A percentile compares a stretch with the other conserved stretches of the same genome.
Evolutionary conservation across 1,140 invertebrate genomes (phyloP).

Genomic region (Drosophila asahinai): DNA sequence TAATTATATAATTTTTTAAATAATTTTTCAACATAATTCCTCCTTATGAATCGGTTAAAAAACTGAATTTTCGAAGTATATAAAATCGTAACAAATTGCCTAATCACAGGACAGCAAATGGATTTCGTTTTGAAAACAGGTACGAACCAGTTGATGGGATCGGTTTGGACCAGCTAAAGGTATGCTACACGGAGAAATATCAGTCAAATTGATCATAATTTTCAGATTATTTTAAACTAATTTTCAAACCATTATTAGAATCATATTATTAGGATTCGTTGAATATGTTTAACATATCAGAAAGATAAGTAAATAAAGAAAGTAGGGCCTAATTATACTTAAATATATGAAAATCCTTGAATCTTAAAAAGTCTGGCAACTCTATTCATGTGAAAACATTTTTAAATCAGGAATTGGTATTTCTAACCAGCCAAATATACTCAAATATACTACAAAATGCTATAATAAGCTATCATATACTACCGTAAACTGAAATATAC

Average conservation of each 20-base stretch:
- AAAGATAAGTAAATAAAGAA: no score
- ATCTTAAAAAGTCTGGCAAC: no score
- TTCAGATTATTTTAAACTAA: no score
- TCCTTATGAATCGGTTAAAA: constrained; percentile 1
- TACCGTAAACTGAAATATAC: neutral
- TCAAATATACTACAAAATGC: neutral
- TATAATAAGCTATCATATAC: neutral
- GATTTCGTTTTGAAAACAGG: constrained; percentile 11
- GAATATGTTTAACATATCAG: no score
- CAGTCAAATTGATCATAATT: neutral
- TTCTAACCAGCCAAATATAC: no score
- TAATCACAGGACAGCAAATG: constrained; percentile 11
- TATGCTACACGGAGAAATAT: neutral
- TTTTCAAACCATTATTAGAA: no score
- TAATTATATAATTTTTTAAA: no score
- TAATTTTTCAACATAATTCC: neutral
- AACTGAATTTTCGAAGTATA: neutral
- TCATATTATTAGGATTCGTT: no score
- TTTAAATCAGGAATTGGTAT: no score
- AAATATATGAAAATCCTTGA: no score
- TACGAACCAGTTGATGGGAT: constrained; percentile 9
- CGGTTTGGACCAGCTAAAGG: constrained; percentile 14
- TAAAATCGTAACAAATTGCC: neutral
- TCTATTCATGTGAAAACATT: no score
- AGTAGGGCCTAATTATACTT: no score